Base-by-base conservation (phyloP, 2,888 invertebrate genomes). In the Sacculina carcini region DNA sequence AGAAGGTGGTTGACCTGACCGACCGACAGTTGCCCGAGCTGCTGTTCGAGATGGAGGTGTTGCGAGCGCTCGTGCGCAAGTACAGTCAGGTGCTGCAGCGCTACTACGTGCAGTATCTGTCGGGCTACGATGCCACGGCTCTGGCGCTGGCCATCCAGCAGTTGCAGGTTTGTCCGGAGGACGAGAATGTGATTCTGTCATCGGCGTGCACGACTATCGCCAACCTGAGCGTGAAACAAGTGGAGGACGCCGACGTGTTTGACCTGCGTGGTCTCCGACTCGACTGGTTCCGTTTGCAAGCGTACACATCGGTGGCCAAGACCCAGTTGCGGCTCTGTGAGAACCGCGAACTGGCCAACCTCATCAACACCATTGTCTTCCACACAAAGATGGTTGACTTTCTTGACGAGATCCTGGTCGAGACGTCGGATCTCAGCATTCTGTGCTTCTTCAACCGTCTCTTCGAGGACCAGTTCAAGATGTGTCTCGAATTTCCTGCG, bases 331-430 rank as follows among this genome's bases (percentile, higher is more conserved):
- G 65, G 40, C 72, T 98, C 46, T 72, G 76, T 10, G 86, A 89
- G 59, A 79, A 90, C 60, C 73, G 78, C 58, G 84, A 85, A 58
- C 67, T 99, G 54, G 86, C 90, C 5, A 79, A 81, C 47, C 77
- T 90, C 57, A 76, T 99, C 65, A 98, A 99, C 65, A 87, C 86
- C 39, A 79, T 94, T 64, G 77, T 86, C 32, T 99, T 96, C 63
- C 98, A 98, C 63, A 85, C 94, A 0, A 86, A 89, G 67, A 89
- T 98, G 78, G 90, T 99, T 1, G 98, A 99, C 64, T 85, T 84
- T 65, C 73, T 98, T 48, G 96, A 96, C 67, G 92, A 96, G 66
- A 83, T 98, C 64, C 72, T 98, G 59, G 80, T 84, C 2, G 96
- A 99, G 66, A 87, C 92, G 3, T 92, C 94, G 0, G 96, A 99